Base-by-base conservation (phyloP, 1,140 invertebrate genomes). In the Drosophila tristis region DNA sequence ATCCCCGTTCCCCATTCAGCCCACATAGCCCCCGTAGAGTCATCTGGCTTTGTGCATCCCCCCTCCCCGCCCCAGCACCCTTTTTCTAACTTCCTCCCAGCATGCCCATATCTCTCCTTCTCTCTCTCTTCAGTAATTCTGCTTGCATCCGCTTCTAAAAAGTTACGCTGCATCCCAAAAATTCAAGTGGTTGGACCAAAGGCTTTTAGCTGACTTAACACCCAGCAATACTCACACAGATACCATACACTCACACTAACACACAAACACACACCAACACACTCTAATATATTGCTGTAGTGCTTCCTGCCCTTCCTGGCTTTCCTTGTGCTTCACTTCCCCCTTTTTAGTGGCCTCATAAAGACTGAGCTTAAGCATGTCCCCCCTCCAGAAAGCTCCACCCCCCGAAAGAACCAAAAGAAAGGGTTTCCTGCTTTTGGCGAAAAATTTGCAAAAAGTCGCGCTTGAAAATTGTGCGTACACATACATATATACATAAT, bases 131-230 rank as follows among this genome's bases (percentile, higher is more conserved):
- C 20, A 20, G 70, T 87, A 82, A 87, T 87, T 86, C 82, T 57
- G 78, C 71, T 82, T 72, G 82, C 82, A 76, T 87, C 82, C 82
- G 82, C 75, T 87, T 68, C 82, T 82, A 87, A 86, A 86, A 86
- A 86, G 82, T 86, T 86, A 59, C 64, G 74, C 74, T 58, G 66
- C 45, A 63, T 42, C 80, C 80, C 70, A 56, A 67, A 75, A 86
- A 73, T 82, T 86, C 78, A 87, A 87, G 82, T 87, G 82, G 82
- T 87, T 64, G 66, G 60, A 62, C 65, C 74, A 79, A 78, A 87
- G 82, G 82, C 82, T 86, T 86, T 86, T 89, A 86, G 82, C 82
- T 82, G 82, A 86, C 82, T 87, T 87, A 86, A 86, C 82, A 85
- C 81, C 35, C 78, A 80, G 64, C 57, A 51, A 73, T 48, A 62